Evolutionary conservation across 37 sponge, comb jelly and placozoan species (phyloP), one percentile per base, ranked within the genome.

Genomic region (Ianthella basta): DNA sequence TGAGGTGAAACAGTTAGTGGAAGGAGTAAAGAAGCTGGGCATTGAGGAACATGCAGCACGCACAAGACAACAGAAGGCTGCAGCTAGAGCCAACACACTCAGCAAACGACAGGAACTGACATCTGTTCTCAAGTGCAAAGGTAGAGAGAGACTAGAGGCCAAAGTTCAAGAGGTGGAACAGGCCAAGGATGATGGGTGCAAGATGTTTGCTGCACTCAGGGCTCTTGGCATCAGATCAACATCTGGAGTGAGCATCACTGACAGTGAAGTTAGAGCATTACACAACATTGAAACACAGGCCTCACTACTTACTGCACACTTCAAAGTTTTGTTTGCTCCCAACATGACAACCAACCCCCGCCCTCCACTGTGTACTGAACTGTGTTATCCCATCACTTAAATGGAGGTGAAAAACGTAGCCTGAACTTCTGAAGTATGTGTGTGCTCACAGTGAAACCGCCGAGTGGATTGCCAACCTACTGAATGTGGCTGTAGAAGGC

Each of bases 11-110:
- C 37, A 27, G 37, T 70, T 70, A 70, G 72, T 70, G 32, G 72
- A 70, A 70, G 72, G 15, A 70, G 72, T 70, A 4, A 70, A 10
- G 72, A 70, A 70, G 72, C 72, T 70, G 2, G 37, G 72, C 4
- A 70, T 70, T 70, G 72, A 14, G 20, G 72, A 70, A 33, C 32
- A 70, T 70, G 72, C 72, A 15, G 72, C 72, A 27, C 12, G 72
- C 12, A 70, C 72, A 70, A 70, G 36, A 33, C 32, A 33, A 2
- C 72, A 70, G 37, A 75, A 75, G 37, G 53, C 78, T 10, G 73
- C 73, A 72, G 30, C 16, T 12, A 72, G 38, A 72, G 30, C 73
- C 14, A 15, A 12, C 32, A 23, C 30, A 30, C 68, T 19, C 68
- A 66, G 27, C 13, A 66, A 66, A 66, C 68, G 68, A 24, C 19